These are phyloP conservation scores for Neolamprologus brichardi DNA, from an alignment of 2,113 vertebrate genomes.

Conservation along the genomic window DNA sequence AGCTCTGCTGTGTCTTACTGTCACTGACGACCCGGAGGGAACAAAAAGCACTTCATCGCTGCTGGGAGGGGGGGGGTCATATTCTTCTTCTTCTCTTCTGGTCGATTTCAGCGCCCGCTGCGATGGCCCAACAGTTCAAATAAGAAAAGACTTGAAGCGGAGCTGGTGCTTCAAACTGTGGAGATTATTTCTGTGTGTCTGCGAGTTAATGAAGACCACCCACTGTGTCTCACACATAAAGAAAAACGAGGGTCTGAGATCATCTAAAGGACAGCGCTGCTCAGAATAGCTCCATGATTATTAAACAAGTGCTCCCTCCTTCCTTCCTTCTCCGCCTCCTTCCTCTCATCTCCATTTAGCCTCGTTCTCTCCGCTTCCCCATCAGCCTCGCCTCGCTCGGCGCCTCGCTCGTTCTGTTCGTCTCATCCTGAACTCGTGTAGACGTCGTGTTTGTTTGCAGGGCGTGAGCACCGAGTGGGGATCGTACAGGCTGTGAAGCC, in stretches of 20 bases:
- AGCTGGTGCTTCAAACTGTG: background rate
- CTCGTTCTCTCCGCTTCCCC: background rate
- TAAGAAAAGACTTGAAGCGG: background rate
- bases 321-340: background rate
- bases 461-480: background rate
- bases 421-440: background rate
- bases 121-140: background rate
- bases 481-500: background rate
- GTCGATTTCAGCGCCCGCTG: background rate
- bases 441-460: background rate
- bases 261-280: conserved; percentile 13
- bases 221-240: background rate
- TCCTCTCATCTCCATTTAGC: background rate
- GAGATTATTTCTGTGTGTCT: background rate
- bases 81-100: background rate
- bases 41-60: background rate
- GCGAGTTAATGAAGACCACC: conserved; percentile 6
- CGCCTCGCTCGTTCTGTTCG: background rate
- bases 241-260: background rate
- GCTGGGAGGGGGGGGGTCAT: background rate
- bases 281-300: conserved; percentile 18
- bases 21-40: background rate
- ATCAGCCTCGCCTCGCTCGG: background rate
- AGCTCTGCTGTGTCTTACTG: background rate
- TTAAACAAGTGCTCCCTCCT: background rate